Conservation (phyloP, 2,888 invertebrate species). For the Pomacea canaliculata region DNA sequence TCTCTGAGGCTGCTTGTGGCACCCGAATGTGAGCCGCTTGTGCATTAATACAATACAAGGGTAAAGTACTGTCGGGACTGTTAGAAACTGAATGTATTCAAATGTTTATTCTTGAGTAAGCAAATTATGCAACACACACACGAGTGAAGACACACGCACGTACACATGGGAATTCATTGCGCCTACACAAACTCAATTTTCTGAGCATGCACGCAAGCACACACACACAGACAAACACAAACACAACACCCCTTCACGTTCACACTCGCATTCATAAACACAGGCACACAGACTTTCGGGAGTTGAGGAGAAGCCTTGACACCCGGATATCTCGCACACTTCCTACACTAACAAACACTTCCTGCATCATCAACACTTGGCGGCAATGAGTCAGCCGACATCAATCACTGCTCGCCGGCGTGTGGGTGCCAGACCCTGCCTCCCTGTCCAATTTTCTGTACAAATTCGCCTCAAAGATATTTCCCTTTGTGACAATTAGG, state of each 20-base stretch:
- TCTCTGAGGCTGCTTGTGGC: no score
- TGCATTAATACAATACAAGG: neutral
- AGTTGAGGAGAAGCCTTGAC: no score
- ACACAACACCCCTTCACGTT: no score
- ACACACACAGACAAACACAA: neutral
- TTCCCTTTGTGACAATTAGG: conserved; percentile 24
- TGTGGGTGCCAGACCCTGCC: neutral
- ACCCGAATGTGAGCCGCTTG: neutral
- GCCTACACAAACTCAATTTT: neutral
- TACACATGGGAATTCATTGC: neutral
- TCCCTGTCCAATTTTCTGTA: conserved; percentile 9
- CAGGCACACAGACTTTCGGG: no score
- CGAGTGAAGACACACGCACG: neutral
- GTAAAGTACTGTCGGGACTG: no score
- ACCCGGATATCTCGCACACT: neutral
- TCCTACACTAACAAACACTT: conserved; percentile 5
- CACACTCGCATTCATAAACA: no score
- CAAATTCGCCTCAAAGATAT: conserved; percentile 9
- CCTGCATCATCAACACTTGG: neutral
- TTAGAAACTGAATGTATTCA: no score
- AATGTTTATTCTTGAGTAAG: neutral
- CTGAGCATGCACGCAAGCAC: neutral
- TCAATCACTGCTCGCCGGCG: neutral
- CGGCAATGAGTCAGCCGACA: neutral
- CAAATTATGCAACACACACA: neutral